Conservation (phyloP, 2,888 invertebrate species). For the Amaurobius ferox region DNA sequence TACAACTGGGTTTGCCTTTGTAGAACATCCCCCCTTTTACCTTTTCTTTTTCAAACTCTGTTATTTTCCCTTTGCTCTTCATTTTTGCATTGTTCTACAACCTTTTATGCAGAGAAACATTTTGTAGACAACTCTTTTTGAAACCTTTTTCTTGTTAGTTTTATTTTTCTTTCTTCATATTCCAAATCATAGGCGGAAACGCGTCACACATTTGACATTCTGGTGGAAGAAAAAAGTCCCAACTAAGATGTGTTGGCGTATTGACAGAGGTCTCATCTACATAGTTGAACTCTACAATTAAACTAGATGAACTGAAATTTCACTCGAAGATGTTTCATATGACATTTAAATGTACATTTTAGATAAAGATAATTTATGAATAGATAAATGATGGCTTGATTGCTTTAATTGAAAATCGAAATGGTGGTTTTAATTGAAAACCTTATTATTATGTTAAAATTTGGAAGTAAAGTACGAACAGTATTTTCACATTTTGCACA, state of each 20-base stretch:
- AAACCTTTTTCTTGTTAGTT: background rate
- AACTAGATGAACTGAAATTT: too few relatives aligned
- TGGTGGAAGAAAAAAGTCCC: background rate
- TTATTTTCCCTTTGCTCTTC: conserved; percentile 4
- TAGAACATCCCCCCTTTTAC: background rate
- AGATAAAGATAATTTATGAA: too few relatives aligned
- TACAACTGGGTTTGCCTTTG: background rate
- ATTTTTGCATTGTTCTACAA: background rate
- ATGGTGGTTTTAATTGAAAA: too few relatives aligned
- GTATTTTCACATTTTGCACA: too few relatives aligned
- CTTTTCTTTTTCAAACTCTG: too few relatives aligned
- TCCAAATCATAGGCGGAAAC: background rate
- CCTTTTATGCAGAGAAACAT: conserved; percentile 13
- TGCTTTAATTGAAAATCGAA: too few relatives aligned
- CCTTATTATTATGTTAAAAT: too few relatives aligned
- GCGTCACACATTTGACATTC: background rate
- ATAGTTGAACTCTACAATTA: too few relatives aligned
- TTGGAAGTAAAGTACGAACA: too few relatives aligned
- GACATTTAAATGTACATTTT: too few relatives aligned
- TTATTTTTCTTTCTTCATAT: background rate
- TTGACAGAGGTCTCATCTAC: conserved; percentile 9
- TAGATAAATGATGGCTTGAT: too few relatives aligned
- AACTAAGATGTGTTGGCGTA: conserved; percentile 22
- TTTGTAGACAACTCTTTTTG: background rate
- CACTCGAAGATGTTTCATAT: too few relatives aligned